Base-by-base conservation (phyloP, 1,140 invertebrate genomes). In the Aphis gossypii region DNA sequence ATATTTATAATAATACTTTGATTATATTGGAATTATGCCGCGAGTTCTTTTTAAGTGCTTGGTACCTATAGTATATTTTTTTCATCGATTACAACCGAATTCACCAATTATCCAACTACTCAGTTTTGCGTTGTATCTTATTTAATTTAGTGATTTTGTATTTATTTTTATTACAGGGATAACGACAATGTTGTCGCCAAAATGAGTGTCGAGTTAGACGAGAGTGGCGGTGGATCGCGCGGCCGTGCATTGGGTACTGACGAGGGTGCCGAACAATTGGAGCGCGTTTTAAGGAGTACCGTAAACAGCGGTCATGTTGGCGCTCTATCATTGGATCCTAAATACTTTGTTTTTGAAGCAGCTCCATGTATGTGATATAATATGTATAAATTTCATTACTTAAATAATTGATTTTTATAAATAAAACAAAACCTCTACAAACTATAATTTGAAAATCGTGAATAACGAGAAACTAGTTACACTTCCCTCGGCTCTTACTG, bases 301-400 rank as follows among this genome's bases (percentile, higher is more conserved):
- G 95, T 98, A 25, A 95, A 96, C 11, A 96, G 95, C 6, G 98
- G 98, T 38, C 96, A 95, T 94, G 96, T 98, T 35, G 98, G 98
- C 1, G 96, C 97, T 51, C 95, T 98, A 2, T 96, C 96, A 21
- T 96, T 98, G 0, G 98, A 99, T 95, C 97, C 97, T 0, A 96
- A 97, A 93, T 98, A 97, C 95, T 95, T 97, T 88, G 96, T 97
- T 38, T 96, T 98, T 94, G 96, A 97, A 95, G 96, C 97, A 7
- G 96, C 95, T 25, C 94, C 95, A 94, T 95, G 96, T 96, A 95
- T 94, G 94, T 94, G 20, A 46, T 87, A n/a, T 18, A n/a, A 44
- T 46, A 86, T 30, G 20, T 21, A 25, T 68, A n/a, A 2, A 68
- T n/a, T 68, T 68, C 30, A 7, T 68, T 68, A 68, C 4, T 68